Evolutionary conservation across 1,140 invertebrate genomes (phyloP).

Genomic region (Drosophila obscura): DNA sequence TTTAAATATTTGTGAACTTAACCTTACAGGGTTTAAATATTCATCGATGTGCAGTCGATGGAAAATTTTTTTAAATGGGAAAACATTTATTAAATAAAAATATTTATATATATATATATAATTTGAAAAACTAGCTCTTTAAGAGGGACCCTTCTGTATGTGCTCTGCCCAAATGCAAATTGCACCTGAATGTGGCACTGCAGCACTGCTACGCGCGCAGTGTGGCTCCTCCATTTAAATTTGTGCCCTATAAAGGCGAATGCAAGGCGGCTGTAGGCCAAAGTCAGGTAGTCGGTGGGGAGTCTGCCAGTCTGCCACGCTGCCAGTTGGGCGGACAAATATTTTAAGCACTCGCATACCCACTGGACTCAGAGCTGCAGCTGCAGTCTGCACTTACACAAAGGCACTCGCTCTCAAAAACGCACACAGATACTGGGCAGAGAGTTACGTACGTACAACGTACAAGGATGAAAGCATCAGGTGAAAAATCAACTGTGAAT

Average conservation of each 20-base stretch:
- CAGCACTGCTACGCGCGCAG: no score
- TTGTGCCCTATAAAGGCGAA: slow-evolving; percentile 46
- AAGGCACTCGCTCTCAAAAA: slow-evolving; percentile 17
- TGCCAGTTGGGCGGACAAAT: slow-evolving; percentile 60
- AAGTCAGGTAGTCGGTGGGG: slow-evolving; percentile 39
- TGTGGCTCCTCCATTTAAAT: slow-evolving; percentile 46
- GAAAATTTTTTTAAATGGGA: background rate
- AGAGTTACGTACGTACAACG: background rate
- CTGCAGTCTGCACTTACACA: no score
- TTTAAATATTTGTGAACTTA: no score
- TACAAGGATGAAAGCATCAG: slow-evolving; percentile 68
- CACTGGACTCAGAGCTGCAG: slow-evolving; percentile 17
- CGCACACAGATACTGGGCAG: slow-evolving; percentile 13
- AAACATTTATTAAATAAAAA: background rate
- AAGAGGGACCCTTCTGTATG: no score
- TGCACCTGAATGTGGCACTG: no score
- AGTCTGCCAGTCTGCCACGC: slow-evolving; percentile 25
- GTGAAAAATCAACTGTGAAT: slow-evolving; percentile 83
- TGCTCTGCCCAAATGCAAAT: no score
- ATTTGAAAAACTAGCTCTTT: no score
- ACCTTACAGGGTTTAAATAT: no score
- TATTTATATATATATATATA: background rate
- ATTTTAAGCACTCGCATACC: slow-evolving; percentile 68
- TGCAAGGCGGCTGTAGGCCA: slow-evolving; percentile 26
- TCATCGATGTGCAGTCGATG: no score